phyloP scores from a whole-genome alignment of 2,888 invertebrate species.

The Diadromus collaris region DNA sequence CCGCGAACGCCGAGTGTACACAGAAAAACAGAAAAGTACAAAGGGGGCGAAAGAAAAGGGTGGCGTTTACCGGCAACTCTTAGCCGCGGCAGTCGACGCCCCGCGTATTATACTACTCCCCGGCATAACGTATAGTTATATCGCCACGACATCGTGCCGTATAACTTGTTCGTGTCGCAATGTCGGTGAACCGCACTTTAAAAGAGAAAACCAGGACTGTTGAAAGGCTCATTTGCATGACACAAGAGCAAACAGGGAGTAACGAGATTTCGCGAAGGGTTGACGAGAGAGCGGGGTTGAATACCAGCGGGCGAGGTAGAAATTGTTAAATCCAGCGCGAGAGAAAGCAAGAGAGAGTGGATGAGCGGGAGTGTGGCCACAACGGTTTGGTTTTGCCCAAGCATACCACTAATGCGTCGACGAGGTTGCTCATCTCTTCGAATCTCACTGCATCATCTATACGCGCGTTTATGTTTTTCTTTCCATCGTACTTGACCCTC shows the following conservation, averaged over 20 bases:
- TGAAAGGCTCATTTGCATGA: conserved; percentile 76
- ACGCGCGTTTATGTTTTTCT: conserved; percentile 1
- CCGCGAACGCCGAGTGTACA: conserved; percentile 30
- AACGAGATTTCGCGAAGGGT: conserved; percentile 72
- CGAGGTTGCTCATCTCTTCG: conserved; percentile 19
- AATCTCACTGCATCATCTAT: not conserved
- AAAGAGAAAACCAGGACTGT: conserved; percentile 68
- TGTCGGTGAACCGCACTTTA: conserved; percentile 57
- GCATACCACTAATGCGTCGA: conserved; percentile 53
- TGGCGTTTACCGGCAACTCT: conserved; percentile 54
- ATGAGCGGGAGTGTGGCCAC: conserved; percentile 42
- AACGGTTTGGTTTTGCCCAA: conserved; percentile 56
- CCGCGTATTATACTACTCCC: conserved; percentile 41
- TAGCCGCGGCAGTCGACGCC: conserved; percentile 49
- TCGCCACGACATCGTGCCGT: conserved; percentile 29
- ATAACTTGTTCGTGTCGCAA: conserved; percentile 36
- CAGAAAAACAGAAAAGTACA: conserved; percentile 46
- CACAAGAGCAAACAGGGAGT: conserved; percentile 75
- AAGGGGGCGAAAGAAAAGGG: conserved; percentile 40
- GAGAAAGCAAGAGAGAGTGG: conserved; percentile 19
- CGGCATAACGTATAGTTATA: conserved; percentile 4
- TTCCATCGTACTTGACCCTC: not conserved
- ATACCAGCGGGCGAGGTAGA: conserved; percentile 53
- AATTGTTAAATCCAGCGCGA: conserved; percentile 30
- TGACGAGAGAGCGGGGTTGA: conserved; percentile 60